Evolutionary conservation across 1,140 invertebrate genomes (phyloP).

Genomic region (Panagrolaimus sp.): DNA sequence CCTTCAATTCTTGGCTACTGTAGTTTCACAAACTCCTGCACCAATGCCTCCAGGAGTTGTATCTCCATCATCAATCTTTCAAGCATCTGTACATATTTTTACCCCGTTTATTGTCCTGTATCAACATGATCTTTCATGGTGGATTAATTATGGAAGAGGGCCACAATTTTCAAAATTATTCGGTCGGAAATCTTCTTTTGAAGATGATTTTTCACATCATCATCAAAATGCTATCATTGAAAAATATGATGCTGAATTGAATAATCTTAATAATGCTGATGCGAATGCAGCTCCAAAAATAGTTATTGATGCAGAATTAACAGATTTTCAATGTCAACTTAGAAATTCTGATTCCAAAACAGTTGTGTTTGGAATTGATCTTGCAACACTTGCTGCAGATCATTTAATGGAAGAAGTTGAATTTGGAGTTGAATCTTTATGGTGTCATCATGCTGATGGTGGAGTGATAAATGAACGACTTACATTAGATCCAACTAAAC

Average conservation of each 20-base stretch:
- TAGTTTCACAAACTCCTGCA: neutral
- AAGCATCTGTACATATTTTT: neutral
- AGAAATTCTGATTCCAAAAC: constrained; percentile 14
- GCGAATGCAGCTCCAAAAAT: constrained; percentile 5
- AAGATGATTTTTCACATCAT: neutral
- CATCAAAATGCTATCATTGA: neutral
- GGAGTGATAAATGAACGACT: neutral
- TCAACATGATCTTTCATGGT: constrained; percentile 36
- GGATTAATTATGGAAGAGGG: constrained; percentile 32
- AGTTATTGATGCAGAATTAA: constrained; percentile 28
- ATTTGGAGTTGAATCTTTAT: constrained; percentile 43
- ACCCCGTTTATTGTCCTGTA: constrained; percentile 18
- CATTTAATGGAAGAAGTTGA: constrained; percentile 27
- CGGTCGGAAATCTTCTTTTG: constrained; percentile 7
- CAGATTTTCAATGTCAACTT: constrained; percentile 25
- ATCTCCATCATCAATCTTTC: neutral
- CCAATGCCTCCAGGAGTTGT: neutral
- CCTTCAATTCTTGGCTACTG: neutral
- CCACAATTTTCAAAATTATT: constrained; percentile 12
- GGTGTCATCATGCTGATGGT: constrained; percentile 35
- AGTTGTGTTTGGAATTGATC: constrained; percentile 35
- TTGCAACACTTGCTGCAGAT: constrained; percentile 25
- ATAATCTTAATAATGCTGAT: constrained; percentile 23
- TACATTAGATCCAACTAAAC: constrained; percentile 23
- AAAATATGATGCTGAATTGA: neutral